A percentile compares a stretch with the other conserved stretches of the same genome.
These are phyloP conservation scores for Halocaridina rubra DNA, from an alignment of 2,888 invertebrate species.

Conservation along the genomic window DNA sequence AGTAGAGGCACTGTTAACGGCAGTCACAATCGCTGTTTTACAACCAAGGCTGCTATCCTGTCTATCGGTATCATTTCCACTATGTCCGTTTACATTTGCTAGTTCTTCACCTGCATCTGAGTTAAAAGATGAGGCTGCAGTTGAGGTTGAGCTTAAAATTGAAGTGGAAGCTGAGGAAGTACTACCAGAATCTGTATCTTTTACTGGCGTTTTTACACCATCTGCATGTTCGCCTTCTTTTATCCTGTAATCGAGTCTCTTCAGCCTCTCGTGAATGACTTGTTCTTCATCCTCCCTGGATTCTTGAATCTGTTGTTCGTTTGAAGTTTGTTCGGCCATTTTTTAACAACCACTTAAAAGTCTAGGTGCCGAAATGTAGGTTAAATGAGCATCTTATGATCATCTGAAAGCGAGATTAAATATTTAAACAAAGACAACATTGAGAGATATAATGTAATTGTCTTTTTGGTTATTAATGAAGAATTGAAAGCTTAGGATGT, in stretches of 20 bases:
- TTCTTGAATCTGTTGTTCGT: no score
- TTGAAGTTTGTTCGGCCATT: no score
- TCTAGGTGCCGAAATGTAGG: no score
- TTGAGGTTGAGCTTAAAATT: not conserved
- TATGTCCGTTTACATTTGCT: not conserved
- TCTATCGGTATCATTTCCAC: not conserved
- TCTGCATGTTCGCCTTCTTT: no score
- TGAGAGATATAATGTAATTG: no score
- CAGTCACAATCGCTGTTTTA: not conserved
- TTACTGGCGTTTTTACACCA: no score
- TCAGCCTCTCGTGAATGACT: not conserved
- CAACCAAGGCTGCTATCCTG: not conserved
- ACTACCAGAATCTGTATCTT: not conserved
- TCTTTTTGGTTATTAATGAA: no score
- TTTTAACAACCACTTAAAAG: no score
- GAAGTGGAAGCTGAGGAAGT: not conserved
- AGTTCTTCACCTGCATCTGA: not conserved
- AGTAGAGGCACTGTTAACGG: not conserved
- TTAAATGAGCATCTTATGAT: no score
- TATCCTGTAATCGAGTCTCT: not conserved
- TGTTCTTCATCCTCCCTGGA: not conserved
- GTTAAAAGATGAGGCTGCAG: not conserved
- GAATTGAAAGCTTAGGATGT: no score
- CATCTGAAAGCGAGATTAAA: no score
- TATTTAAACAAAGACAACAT: no score